phyloP scores from a whole-genome alignment of 2,888 invertebrate genomes.

The Elysia crispata region DNA sequence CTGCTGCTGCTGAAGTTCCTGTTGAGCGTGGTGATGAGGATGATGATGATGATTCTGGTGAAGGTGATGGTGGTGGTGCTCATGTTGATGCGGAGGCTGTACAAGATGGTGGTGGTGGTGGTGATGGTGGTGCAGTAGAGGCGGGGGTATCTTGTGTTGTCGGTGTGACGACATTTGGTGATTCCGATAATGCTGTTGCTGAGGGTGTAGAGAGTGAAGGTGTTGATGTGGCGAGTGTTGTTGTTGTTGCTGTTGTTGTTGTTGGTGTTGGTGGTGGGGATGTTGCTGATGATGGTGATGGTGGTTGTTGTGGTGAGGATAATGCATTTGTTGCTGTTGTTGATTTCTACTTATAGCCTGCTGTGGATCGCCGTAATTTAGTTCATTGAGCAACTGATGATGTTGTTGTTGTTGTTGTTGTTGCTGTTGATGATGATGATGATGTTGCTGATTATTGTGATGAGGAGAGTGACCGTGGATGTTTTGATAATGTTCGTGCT shows the following conservation, averaged over 20 bases:
- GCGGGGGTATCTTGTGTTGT: constrained; percentile 17
- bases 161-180: constrained; percentile 16
- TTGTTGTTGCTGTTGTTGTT: constrained; percentile 27
- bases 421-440: constrained; percentile 17
- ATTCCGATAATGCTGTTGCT: constrained; percentile 32
- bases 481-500: too few relatives aligned
- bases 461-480: background rate
- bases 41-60: background rate
- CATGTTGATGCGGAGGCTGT: constrained; percentile 1
- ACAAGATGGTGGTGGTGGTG: background rate
- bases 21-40: background rate
- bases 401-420: background rate
- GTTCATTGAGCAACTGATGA: too few relatives aligned
- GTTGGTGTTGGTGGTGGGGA: constrained; percentile 1
- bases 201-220: constrained; percentile 34
- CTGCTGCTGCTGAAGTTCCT: background rate
- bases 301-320: background rate
- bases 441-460: constrained; percentile 7
- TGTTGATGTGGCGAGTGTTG: constrained; percentile 28
- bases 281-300: constrained; percentile 23
- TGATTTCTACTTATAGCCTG: background rate
- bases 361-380: too few relatives aligned
- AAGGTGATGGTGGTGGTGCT: background rate
- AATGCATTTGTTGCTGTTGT: background rate
- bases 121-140: background rate